A percentile compares a stretch with the other conserved stretches of the same genome.
These are phyloP conservation scores for Amaurobius ferox DNA, from an alignment of 2,888 invertebrate species.

Conservation along the genomic window DNA sequence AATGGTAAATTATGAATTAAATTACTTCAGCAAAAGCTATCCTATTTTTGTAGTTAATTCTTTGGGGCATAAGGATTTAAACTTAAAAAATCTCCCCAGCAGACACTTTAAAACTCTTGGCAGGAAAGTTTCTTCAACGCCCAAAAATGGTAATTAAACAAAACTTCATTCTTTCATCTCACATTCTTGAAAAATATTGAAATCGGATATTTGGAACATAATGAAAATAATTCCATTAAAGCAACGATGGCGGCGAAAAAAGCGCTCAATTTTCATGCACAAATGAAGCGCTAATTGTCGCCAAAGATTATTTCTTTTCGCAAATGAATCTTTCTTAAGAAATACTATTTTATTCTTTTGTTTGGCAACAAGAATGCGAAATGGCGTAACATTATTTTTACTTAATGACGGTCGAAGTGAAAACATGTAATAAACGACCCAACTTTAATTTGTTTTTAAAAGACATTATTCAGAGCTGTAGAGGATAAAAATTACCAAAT, in stretches of 20 bases:
- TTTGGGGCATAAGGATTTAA: no score
- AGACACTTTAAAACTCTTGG: neutral
- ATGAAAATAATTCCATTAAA: slow-evolving; percentile 16
- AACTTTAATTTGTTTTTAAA: slow-evolving; percentile 42
- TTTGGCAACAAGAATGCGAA: slow-evolving; percentile 28
- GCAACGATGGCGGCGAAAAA: neutral
- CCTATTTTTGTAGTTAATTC: no score
- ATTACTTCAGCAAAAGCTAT: no score
- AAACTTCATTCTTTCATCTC: slow-evolving; percentile 12
- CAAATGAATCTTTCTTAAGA: slow-evolving; percentile 18
- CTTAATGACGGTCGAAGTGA: slow-evolving; percentile 29
- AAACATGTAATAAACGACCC: slow-evolving; percentile 42
- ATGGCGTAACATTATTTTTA: slow-evolving; percentile 40
- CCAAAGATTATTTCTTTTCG: slow-evolving; percentile 11
- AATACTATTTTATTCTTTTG: slow-evolving; percentile 9
- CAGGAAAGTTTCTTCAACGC: neutral
- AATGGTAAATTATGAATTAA: no score
- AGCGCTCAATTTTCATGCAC: slow-evolving; percentile 23
- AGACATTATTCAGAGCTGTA: slow-evolving; percentile 17
- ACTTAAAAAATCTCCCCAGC: no score
- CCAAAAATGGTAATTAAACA: slow-evolving; percentile 12
- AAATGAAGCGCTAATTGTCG: slow-evolving; percentile 21
- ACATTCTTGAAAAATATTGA: slow-evolving; percentile 13
- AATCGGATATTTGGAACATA: slow-evolving; percentile 5
- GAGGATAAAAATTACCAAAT: slow-evolving; percentile 47